phyloP scores from a whole-genome alignment of 2,888 invertebrate genomes.

The Scaptomyza cyrtandrae region DNA sequence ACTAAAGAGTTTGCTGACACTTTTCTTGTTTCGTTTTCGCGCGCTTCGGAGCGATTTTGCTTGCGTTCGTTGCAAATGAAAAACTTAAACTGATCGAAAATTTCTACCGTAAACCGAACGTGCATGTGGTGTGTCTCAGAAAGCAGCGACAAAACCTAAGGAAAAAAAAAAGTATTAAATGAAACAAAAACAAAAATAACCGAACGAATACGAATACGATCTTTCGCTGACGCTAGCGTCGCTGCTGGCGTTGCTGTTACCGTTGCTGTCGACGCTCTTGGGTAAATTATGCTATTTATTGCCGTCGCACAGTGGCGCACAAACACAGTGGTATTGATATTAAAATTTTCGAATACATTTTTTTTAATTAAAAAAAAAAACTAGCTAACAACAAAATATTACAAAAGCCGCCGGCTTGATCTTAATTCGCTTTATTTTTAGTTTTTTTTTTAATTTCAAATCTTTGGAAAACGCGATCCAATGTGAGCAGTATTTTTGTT shows the following conservation, averaged over 20 bases:
- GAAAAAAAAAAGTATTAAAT: constrained; percentile 15
- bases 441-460: not conserved
- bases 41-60: constrained; percentile 60
- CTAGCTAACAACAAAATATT: too few species aligned
- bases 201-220: constrained; percentile 59
- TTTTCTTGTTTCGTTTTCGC: constrained; percentile 59
- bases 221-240: constrained; percentile 33
- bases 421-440: not conserved
- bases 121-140: constrained; percentile 68
- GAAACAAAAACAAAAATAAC: constrained; percentile 41
- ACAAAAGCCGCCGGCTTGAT: too few species aligned
- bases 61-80: constrained; percentile 83
- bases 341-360: not conserved
- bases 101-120: constrained; percentile 79
- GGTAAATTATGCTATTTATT: constrained; percentile 72
- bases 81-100: constrained; percentile 84
- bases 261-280: constrained; percentile 61
- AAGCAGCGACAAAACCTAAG: constrained; percentile 60
- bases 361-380: not conserved
- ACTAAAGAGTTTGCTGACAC: constrained; percentile 35
- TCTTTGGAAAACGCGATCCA: constrained; percentile 8
- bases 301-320: constrained; percentile 43
- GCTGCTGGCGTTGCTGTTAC: constrained; percentile 18
- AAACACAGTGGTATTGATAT: not conserved
- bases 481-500: constrained; percentile 37